Percentiles rank a stretch among this genome's conserved stretches.
These are phyloP conservation scores for Gymnosoma rotundatum DNA, from an alignment of 2,888 invertebrate genomes.

Conservation along the genomic window DNA sequence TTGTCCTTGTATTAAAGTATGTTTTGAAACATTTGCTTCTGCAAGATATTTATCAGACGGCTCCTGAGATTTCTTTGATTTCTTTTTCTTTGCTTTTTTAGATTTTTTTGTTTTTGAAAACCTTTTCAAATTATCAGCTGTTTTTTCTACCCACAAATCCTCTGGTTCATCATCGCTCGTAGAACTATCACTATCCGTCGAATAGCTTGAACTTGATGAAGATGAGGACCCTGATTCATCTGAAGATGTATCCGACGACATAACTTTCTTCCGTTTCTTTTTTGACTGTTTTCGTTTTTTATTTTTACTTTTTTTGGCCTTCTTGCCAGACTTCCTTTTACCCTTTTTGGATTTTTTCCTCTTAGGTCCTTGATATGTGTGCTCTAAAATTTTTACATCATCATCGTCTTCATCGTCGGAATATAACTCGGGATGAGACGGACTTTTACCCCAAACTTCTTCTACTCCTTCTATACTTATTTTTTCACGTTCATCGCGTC, in stretches of 20 bases:
- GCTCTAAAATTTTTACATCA: conserved; percentile 74
- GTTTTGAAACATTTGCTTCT: conserved; percentile 69
- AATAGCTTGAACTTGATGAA: conserved; percentile 74
- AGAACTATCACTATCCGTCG: conserved; percentile 72
- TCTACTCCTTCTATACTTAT: conserved; percentile 88
- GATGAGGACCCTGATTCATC: conserved; percentile 61
- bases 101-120: conserved; percentile 75
- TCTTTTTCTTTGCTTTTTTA: conserved; percentile 76
- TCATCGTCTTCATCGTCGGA: conserved; percentile 83
- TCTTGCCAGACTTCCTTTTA: conserved; percentile 74
- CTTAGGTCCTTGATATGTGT: conserved; percentile 74
- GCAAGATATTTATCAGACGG: conserved; percentile 65
- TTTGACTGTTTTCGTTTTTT: conserved; percentile 83
- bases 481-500: conserved; percentile 88
- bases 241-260: conserved; percentile 15
- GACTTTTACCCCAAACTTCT: conserved; percentile 90
- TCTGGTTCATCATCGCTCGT: conserved; percentile 77
- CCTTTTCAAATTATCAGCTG: conserved; percentile 83
- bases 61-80: conserved; percentile 73
- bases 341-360: conserved; percentile 76
- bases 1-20: conserved; percentile 51
- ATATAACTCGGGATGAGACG: conserved; percentile 84
- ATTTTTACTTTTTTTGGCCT: conserved; percentile 82
- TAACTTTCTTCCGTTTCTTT: conserved; percentile 76
- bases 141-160: conserved; percentile 88